Base-by-base conservation (phyloP, 2,888 invertebrate species). In the Girardia tigrina region DNA sequence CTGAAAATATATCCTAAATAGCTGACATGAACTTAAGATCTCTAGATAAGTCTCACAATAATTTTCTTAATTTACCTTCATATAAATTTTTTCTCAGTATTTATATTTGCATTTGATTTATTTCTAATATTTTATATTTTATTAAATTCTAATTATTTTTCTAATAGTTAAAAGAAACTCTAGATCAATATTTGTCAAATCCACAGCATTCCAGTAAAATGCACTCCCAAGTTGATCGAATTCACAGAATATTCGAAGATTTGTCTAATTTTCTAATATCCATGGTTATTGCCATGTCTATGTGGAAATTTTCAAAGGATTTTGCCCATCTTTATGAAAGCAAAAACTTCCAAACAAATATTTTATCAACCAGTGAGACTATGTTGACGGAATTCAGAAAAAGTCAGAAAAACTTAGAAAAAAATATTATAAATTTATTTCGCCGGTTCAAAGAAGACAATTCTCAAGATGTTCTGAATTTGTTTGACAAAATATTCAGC, bases 331-430 rank as follows among this genome's bases (percentile, higher is more conserved):
- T 56, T 56, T 56, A 56, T 56, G 56, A 56, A n/a, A n/a, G 56
- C n/a, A 23, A 20, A 16, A 56, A 16, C n/a, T 56, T 20, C 56
- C 56, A 56, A n/a, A 56, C 56, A 56, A 56, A 56, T 56, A 56
- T 56, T 56, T 56, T 56, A 56, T 12, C 56, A 4, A 56, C 56
- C n/a, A 56, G 56, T 16, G 56, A 56, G n/a, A 56, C 4, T 56
- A 56, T 56, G 56, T 16, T 56, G 4, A 20, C 56, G 23, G 56
- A 56, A 56, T 56, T 56, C n/a, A 56, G 56, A 56, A 56, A 23
- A 56, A 56, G 56, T 56, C 56, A 56, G n/a, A 56, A 56, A 56
- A 56, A 56, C 23, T 56, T 56, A 56, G 56, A 56, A n/a, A 56
- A 56, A 56, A 56, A 56, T n/a, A 56, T 56, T 56, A 56, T 56